Conservation (phyloP, 2,888 invertebrate species). For the Idaea biselata region DNA sequence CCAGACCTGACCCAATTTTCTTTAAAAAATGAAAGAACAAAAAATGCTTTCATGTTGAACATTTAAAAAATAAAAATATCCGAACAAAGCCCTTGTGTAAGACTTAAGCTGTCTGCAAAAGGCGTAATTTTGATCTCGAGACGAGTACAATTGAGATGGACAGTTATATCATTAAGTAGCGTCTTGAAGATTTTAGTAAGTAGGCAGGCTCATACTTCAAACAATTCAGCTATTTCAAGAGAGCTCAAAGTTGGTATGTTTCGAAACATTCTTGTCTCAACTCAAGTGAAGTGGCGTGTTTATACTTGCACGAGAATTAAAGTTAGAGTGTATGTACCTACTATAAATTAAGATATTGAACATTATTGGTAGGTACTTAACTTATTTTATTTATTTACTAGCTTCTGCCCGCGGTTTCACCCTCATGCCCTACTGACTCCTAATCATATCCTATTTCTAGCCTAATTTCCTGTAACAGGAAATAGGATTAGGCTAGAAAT, state of each 20-base stretch:
- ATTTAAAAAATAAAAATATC: not conserved
- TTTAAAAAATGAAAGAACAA: not conserved
- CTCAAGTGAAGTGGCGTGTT: not conserved
- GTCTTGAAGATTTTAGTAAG: not conserved
- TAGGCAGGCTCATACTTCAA: not conserved
- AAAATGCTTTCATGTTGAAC: conserved; percentile 1
- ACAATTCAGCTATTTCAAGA: not conserved
- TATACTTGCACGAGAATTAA: not conserved
- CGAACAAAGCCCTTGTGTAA: not conserved
- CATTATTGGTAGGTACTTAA: not conserved
- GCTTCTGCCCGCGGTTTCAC: too few relatives aligned
- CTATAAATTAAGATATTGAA: not conserved
- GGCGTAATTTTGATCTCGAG: conserved; percentile 1
- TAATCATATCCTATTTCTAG: too few relatives aligned
- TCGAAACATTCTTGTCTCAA: not conserved
- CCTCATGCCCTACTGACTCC: too few relatives aligned
- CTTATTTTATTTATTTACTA: not conserved
- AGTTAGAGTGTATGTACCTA: not conserved
- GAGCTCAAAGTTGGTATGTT: conserved; percentile 1
- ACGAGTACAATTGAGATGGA: not conserved
- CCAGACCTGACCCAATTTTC: not conserved
- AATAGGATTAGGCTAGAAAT: too few relatives aligned
- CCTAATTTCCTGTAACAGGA: too few relatives aligned
- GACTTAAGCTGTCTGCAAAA: not conserved
- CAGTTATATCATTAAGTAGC: not conserved